Percentiles rank a stretch among this genome's conserved stretches.
Conservation (phyloP, 2,113 vertebrate genomes). For the Tetrao urogallus region DNA sequence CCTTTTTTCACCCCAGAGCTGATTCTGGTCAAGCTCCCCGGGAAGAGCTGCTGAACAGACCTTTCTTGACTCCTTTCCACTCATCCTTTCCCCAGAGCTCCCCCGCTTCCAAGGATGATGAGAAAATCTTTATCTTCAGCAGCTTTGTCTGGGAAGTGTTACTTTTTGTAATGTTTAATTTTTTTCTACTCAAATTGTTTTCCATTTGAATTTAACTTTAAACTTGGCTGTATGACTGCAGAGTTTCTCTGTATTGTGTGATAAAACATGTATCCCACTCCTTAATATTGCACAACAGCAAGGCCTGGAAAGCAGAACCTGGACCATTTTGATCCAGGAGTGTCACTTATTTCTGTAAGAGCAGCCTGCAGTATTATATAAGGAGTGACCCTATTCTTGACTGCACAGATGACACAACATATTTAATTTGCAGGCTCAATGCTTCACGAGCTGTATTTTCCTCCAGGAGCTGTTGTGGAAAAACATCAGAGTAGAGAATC, state of each 20-base stretch:
- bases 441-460: neutral
- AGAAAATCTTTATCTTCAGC: neutral
- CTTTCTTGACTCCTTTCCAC: neutral
- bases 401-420: neutral
- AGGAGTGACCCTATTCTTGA: neutral
- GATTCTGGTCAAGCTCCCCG: neutral
- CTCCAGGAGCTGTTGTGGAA: neutral
- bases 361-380: accelerated
- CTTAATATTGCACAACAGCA: neutral
- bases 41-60: neutral
- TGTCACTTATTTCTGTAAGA: neutral
- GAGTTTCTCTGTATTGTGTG: neutral
- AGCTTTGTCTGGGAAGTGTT: neutral
- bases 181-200: neutral
- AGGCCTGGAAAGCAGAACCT: neutral
- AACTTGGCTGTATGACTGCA: neutral
- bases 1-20: neutral
- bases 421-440: constrained; percentile 4
- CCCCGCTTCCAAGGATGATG: neutral
- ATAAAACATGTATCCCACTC: neutral
- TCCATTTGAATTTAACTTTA: neutral
- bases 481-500: neutral
- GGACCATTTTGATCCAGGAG: neutral
- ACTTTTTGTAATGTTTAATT: neutral
- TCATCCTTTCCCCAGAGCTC: neutral